Base-by-base conservation (phyloP, 2,113 vertebrate genomes). In the Odontesthes bonariensis region DNA sequence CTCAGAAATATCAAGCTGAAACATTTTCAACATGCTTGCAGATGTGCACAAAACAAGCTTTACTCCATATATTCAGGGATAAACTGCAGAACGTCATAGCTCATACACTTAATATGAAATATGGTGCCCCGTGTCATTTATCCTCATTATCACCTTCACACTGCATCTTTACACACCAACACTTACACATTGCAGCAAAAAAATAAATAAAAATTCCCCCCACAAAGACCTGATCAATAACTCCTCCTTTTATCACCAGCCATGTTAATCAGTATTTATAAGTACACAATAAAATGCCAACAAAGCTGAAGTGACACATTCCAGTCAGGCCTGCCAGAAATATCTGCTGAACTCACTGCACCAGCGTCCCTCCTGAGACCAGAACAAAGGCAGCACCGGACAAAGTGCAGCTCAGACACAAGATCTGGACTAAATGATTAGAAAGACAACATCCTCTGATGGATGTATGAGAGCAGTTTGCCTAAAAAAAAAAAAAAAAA, bases 321-420 rank as follows among this genome's bases (percentile, higher is more conserved):
- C 85, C 86, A 80, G 73, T 88, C 63, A 31, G 65, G 23, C 72
- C 65, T 75, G 85, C 53, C 64, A 71, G 31, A 71, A 78, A 87
- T 77, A 84, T 81, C 61, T 91, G 84, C 81, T 87, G 85, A 91
- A 87, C 63, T 81, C 83, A 87, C 78, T 87, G 86, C 86, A 88
- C 71, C 84, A 86, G 65, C 1, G 61, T 59, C 69, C 70, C 68
- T 75, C 85, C 81, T 69, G 70, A 84, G 64, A 76, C 55, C 55
- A 62, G 42, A 6, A 51, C 4, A 57, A 23, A 78, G 69, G 66
- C 73, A 75, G 57, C 13, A 1, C 0, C 20, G 35, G 76, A 11
- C 11, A 49, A 23, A 19, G n/a, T 8, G 33, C 53, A 61, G 73
- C 42, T 6, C 12, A 38, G 40, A 42, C 40, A 11, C 9, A 42